These are phyloP conservation scores for Tachysurus vachellii DNA, from an alignment of 2,113 vertebrate species.

Conservation along the genomic window DNA sequence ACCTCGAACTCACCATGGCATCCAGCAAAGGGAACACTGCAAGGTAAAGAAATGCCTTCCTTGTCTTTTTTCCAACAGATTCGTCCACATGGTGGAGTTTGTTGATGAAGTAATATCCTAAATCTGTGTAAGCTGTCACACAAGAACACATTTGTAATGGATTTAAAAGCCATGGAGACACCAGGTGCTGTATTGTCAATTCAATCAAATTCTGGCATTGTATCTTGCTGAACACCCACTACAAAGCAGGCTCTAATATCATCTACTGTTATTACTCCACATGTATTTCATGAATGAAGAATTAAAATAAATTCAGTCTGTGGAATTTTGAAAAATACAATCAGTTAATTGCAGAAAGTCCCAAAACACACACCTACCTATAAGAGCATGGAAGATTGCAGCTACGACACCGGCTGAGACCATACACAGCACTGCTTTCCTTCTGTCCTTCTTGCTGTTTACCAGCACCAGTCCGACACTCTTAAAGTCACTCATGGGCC, in stretches of 20 bases:
- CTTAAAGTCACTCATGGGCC: conserved; percentile 99
- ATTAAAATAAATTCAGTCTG: not conserved
- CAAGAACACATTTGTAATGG: conserved; percentile 18
- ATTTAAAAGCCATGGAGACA: not conserved
- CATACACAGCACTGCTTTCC: conserved; percentile 95
- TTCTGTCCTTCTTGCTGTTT: conserved; percentile 92
- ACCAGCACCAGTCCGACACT: conserved; percentile 98
- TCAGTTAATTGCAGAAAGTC: not conserved
- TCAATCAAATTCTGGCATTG: not conserved
- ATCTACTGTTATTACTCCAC: not conserved
- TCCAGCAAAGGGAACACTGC: conserved; percentile 96
- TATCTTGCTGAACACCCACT: not conserved
- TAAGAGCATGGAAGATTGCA: conserved; percentile 89
- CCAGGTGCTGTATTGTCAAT: not conserved
- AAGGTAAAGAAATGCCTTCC: conserved; percentile 93
- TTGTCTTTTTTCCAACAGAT: conserved; percentile 91
- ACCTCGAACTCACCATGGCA: conserved; percentile 85
- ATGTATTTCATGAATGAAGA: not conserved
- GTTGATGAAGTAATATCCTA: conserved; percentile 97
- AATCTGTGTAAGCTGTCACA: conserved; percentile 80
- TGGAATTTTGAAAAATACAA: not conserved
- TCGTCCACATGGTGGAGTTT: conserved; percentile 98
- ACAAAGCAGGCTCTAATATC: not conserved
- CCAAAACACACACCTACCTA: conserved; percentile 75
- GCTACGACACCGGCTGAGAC: conserved; percentile 89